These are phyloP conservation scores for Zaprionus ghesquierei DNA, from an alignment of 1,140 invertebrate species.

Conservation along the genomic window DNA sequence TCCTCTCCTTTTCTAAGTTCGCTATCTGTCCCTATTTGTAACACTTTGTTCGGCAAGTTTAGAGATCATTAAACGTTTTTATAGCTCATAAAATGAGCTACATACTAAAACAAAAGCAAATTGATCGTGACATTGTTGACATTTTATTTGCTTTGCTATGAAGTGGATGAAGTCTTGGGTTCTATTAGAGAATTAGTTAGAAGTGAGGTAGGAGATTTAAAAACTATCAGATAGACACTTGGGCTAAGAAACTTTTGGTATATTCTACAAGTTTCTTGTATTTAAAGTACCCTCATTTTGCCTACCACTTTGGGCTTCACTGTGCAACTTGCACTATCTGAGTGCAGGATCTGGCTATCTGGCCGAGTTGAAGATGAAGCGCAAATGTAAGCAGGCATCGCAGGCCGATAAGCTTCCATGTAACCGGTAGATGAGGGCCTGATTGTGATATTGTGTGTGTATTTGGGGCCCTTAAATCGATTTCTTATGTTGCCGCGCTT, in stretches of 20 bases:
- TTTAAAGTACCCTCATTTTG: background rate
- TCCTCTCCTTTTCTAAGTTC: background rate
- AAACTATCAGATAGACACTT: too few species aligned
- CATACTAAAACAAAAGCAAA: background rate
- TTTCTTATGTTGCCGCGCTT: slow-evolving; percentile 71
- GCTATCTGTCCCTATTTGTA: background rate
- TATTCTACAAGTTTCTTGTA: background rate
- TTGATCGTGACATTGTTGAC: background rate
- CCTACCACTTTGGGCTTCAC: background rate
- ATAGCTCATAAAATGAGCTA: background rate
- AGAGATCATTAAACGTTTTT: background rate
- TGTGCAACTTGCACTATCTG: slow-evolving; percentile 29
- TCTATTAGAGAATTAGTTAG: background rate
- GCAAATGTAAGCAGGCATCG: slow-evolving; percentile 61
- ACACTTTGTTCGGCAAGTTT: background rate
- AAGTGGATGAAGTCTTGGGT: background rate
- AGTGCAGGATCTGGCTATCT: slow-evolving; percentile 59
- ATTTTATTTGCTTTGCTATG: background rate
- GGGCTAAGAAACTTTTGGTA: background rate
- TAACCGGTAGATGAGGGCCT: slow-evolving; percentile 35
- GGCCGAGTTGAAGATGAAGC: slow-evolving; percentile 62
- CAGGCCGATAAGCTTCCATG: slow-evolving; percentile 69
- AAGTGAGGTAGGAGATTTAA: too few species aligned
- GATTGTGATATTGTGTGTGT: slow-evolving; percentile 15
- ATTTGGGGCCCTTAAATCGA: slow-evolving; percentile 60